phyloP scores from a whole-genome alignment of 30 jellyfish, hydroid and myxozoan species.

The Pseudorhiza aurosa region DNA sequence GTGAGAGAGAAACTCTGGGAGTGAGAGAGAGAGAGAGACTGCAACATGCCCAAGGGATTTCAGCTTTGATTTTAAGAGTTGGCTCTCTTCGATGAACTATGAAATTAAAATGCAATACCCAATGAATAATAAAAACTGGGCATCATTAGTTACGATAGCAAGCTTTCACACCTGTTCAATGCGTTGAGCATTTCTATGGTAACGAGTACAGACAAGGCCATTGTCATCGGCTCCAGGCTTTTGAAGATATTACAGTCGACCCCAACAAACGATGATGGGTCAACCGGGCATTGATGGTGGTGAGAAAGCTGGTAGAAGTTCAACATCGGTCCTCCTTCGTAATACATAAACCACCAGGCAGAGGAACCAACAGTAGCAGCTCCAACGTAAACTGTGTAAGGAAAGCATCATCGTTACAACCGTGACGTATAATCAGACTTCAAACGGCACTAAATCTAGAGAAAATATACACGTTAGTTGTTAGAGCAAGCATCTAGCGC shows the following conservation, averaged over 20 bases:
- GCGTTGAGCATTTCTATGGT: constrained; percentile 98
- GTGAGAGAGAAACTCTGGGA: too few species aligned
- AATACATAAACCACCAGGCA: constrained; percentile 99
- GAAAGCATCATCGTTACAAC: background rate
- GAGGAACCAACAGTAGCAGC: constrained; percentile 94
- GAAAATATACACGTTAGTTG: too few species aligned
- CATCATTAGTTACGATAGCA: too few species aligned
- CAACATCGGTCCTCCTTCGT: constrained; percentile 95
- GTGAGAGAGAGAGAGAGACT: too few species aligned
- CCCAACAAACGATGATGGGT: constrained; percentile 69
- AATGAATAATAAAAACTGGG: too few species aligned
- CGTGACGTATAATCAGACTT: too few species aligned
- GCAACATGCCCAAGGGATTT: too few species aligned
- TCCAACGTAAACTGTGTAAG: constrained; percentile 87
- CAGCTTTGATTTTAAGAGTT: too few species aligned
- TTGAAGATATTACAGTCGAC: constrained; percentile 84
- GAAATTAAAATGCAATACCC: too few species aligned
- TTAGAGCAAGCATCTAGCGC: too few species aligned
- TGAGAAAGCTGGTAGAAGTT: constrained; percentile 87
- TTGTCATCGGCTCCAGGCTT: constrained; percentile 96
- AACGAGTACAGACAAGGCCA: constrained; percentile 98
- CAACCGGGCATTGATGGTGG: constrained; percentile 95
- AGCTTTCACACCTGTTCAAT: constrained; percentile 67
- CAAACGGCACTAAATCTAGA: too few species aligned
- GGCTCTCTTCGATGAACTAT: too few species aligned